Evolutionary conservation across 2,888 invertebrate species (phyloP).

Genomic region (Xestia ashworthii): DNA sequence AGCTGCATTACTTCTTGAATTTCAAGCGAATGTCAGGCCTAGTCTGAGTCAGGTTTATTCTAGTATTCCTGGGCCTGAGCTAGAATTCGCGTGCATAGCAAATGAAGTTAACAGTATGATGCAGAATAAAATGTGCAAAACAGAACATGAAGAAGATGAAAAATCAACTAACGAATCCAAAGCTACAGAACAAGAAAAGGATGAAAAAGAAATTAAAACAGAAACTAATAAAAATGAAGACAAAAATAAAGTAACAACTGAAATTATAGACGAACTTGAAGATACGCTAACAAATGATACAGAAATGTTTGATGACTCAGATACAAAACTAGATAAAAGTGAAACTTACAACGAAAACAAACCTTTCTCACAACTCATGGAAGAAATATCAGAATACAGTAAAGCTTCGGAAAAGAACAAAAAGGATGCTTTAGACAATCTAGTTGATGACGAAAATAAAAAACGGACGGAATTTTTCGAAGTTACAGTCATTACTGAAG

Average conservation of each 20-base stretch:
- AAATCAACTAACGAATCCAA: conserved; percentile 47
- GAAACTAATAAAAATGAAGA: conserved; percentile 31
- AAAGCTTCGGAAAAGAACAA: conserved; percentile 69
- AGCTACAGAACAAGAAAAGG: conserved; percentile 30
- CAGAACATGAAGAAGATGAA: conserved; percentile 45
- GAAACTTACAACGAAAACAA: conserved; percentile 70
- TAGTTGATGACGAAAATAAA: conserved; percentile 63
- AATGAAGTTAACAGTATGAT: conserved; percentile 67
- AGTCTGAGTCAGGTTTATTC: conserved; percentile 88
- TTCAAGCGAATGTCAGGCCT: conserved; percentile 88
- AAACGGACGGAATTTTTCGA: conserved; percentile 73
- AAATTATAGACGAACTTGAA: conserved; percentile 50
- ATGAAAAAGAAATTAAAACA: conserved; percentile 27
- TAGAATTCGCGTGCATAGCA: conserved; percentile 86
- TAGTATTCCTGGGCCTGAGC: conserved; percentile 86
- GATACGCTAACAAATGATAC: conserved; percentile 49
- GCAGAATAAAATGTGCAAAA: conserved; percentile 53
- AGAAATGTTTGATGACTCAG: conserved; percentile 51
- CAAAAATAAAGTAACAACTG: conserved; percentile 47
- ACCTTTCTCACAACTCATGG: conserved; percentile 70
- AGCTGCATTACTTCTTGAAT: conserved; percentile 86
- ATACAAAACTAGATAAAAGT: conserved; percentile 50
- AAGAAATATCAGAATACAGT: conserved; percentile 71
- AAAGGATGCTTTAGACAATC: conserved; percentile 56
- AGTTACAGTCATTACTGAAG: conserved; percentile 82